These are phyloP conservation scores for Villa cingulata DNA, from an alignment of 2,888 invertebrate genomes.

Conservation along the genomic window DNA sequence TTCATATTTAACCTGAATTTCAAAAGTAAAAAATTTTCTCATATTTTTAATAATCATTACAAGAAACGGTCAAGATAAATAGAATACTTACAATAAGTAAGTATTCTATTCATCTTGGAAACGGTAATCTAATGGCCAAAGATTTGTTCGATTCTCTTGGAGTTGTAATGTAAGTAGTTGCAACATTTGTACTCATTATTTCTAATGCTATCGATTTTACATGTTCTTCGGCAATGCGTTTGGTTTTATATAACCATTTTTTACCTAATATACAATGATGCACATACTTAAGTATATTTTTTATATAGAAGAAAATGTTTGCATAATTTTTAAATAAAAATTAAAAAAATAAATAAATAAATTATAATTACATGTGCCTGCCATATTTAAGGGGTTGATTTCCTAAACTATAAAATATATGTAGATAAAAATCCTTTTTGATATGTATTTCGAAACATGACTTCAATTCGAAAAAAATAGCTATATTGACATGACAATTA, in stretches of 20 bases:
- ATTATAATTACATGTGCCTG: constrained; percentile 32
- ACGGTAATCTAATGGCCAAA: constrained; percentile 85
- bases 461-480: too few relatives aligned
- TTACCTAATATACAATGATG: constrained; percentile 17
- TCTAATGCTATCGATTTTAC: constrained; percentile 92
- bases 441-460: constrained; percentile 42
- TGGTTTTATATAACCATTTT: constrained; percentile 87
- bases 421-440: constrained; percentile 43
- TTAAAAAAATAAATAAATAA: background rate
- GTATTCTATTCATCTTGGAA: too few relatives aligned
- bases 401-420: constrained; percentile 44
- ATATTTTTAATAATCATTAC: constrained; percentile 95
- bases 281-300: background rate
- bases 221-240: constrained; percentile 86
- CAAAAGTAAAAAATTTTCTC: constrained; percentile 97
- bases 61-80: too few relatives aligned
- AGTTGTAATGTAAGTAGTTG: constrained; percentile 87
- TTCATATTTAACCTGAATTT: constrained; percentile 43
- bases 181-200: constrained; percentile 89
- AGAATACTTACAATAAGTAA: too few relatives aligned
- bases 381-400: constrained; percentile 43
- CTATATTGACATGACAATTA: too few relatives aligned
- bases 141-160: constrained; percentile 80
- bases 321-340: background rate
- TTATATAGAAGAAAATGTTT: background rate